phyloP scores from a whole-genome alignment of 2,113 vertebrate species.

The Rhinoderma darwinii region DNA sequence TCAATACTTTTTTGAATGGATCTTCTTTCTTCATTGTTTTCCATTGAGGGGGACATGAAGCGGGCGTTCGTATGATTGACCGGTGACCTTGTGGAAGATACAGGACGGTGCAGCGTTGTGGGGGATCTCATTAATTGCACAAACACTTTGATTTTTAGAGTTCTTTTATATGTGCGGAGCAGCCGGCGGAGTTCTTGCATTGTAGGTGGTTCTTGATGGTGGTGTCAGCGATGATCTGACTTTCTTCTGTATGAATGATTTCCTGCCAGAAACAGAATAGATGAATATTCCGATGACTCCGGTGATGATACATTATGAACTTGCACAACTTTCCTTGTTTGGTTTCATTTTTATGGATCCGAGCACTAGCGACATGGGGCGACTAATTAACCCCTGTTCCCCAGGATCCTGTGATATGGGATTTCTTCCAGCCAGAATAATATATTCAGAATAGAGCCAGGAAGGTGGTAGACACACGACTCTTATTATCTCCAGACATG shows the following conservation, averaged over 20 bases:
- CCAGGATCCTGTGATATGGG: not conserved
- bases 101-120: not conserved
- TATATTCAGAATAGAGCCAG: not conserved
- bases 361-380: not conserved
- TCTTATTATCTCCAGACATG: slow-evolving; percentile 10
- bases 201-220: not conserved
- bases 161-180: not conserved
- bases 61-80: not conserved
- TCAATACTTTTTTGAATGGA: too few relatives aligned
- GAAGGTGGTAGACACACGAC: not conserved
- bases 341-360: not conserved
- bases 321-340: not conserved
- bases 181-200: not conserved
- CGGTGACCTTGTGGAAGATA: not conserved
- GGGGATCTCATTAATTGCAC: not conserved
- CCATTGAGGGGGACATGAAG: too few relatives aligned
- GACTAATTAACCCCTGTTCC: not conserved
- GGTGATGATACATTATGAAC: not conserved
- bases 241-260: not conserved
- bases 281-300: not conserved
- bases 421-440: not conserved
- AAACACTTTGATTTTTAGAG: not conserved
- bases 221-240: not conserved
- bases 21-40: too few relatives aligned
- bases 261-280: not conserved